Percentiles rank a stretch among this genome's conserved stretches.
phyloP scores from a whole-genome alignment of 2,113 vertebrate species.

The Isichthys henryi region DNA sequence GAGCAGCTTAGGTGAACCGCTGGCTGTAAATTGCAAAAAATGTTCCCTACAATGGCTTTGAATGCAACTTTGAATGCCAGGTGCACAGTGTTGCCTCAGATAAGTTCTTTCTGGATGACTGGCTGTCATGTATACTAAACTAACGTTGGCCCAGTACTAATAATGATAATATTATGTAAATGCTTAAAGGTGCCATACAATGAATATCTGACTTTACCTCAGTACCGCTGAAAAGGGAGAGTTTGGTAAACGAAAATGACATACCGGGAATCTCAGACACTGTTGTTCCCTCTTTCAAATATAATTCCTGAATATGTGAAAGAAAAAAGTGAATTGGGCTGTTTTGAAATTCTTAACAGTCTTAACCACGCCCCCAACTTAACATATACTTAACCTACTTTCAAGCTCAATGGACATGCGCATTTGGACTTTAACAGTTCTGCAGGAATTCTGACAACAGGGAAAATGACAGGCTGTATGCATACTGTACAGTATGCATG shows the following conservation, averaged over 20 bases:
- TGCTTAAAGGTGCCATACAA: not conserved
- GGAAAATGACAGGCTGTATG: not conserved
- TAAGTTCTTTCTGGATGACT: not conserved
- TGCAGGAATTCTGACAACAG: not conserved
- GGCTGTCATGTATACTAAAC: not conserved
- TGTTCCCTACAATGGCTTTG: not conserved
- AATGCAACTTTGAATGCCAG: not conserved
- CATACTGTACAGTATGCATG: not conserved
- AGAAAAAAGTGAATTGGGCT: not conserved
- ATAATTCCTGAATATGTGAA: not conserved
- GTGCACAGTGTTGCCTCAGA: not conserved
- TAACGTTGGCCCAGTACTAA: not conserved
- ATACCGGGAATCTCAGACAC: not conserved
- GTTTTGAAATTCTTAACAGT: not conserved
- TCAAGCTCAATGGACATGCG: not conserved
- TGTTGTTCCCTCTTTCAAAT: not conserved
- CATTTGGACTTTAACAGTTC: not conserved
- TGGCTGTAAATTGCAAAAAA: not conserved
- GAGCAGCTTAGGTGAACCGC: not conserved
- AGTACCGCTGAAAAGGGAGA: not conserved
- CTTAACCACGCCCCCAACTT: not conserved
- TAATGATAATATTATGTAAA: not conserved
- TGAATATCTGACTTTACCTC: not conserved
- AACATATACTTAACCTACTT: not conserved
- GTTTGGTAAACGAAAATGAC: not conserved